These are phyloP conservation scores for Coptotermes formosanus DNA, from an alignment of 1,140 invertebrate genomes.

Conservation along the genomic window DNA sequence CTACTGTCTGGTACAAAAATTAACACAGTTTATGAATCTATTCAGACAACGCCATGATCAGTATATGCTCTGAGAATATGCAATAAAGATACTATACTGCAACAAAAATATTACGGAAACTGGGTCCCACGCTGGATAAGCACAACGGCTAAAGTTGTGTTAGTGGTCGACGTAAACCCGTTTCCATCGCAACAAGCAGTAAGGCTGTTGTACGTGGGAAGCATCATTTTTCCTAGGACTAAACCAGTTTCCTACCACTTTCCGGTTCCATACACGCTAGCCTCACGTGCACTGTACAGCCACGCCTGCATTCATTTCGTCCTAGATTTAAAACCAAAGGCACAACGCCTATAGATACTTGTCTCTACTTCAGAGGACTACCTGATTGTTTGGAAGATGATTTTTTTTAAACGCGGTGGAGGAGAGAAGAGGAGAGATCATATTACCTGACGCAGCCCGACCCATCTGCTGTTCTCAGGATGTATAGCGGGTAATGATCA, in stretches of 20 bases:
- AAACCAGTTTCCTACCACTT: background rate
- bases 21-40: too few relatives aligned
- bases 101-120: too few relatives aligned
- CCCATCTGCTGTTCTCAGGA: background rate
- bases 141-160: too few relatives aligned
- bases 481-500: background rate
- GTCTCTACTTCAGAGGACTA: background rate
- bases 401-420: background rate
- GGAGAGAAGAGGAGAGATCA: background rate
- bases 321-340: background rate
- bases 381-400: background rate
- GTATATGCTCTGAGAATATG: too few relatives aligned
- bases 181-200: background rate
- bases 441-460: background rate
- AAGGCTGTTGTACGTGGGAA: background rate
- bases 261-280: background rate
- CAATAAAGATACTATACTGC: too few relatives aligned
- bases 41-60: too few relatives aligned
- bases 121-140: too few relatives aligned
- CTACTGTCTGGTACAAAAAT: too few relatives aligned
- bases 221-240: background rate
- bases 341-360: background rate
- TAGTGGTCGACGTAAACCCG: too few relatives aligned
- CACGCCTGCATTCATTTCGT: background rate
- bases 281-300: background rate